Evolutionary conservation across 2,113 vertebrate genomes (phyloP).

Genomic region (Falco punctatus): DNA sequence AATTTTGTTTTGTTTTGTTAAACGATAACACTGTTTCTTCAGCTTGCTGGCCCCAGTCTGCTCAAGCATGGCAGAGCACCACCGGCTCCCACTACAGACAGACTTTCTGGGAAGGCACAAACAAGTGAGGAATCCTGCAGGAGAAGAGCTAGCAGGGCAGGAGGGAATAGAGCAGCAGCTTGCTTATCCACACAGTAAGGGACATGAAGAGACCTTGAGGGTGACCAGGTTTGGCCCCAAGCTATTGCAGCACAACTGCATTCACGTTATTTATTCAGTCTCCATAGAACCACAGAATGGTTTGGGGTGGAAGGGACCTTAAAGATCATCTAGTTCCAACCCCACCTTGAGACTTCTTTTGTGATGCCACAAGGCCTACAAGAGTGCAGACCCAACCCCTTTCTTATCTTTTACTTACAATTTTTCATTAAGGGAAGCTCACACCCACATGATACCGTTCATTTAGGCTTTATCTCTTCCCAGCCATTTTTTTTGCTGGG

Average conservation of each 20-base stretch:
- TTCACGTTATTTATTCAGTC: neutral
- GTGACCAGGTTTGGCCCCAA: neutral
- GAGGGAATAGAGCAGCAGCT: no score
- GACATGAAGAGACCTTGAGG: neutral
- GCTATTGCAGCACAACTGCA: no score
- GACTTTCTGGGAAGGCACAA: neutral
- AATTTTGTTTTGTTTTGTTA: no score
- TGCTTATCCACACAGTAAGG: fast-evolving
- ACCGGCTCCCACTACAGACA: fast-evolving
- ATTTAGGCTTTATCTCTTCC: neutral
- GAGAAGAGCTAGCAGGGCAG: neutral
- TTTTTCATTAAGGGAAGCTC: no score
- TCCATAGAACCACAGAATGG: neutral
- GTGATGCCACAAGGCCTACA: neutral
- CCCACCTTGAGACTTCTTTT: no score
- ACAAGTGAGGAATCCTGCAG: neutral
- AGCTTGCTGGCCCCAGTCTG: neutral
- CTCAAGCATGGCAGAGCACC: no score
- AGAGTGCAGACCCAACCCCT: neutral
- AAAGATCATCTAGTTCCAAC: no score
- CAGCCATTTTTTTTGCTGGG: neutral
- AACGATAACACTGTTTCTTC: no score
- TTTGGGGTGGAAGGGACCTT: no score
- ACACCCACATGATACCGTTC: neutral
- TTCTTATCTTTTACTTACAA: neutral